Evolutionary conservation across 2,797 vertebrate species (phyloP).

Genomic region (Epinephelus awoara): DNA sequence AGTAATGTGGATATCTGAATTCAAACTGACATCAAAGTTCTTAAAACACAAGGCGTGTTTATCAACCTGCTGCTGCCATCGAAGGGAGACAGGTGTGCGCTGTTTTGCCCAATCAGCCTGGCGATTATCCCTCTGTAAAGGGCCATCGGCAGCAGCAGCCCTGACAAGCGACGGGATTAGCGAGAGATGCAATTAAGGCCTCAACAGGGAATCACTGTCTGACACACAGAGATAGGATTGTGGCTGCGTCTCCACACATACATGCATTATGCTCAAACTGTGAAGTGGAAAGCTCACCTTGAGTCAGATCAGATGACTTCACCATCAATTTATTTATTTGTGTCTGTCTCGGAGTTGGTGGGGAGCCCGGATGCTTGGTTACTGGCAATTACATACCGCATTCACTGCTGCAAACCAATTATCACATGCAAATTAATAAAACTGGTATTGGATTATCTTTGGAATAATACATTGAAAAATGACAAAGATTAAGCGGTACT

Average conservation of each 20-base stretch:
- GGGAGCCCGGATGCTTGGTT: constrained; percentile 46
- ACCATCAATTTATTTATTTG: constrained; percentile 61
- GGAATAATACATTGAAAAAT: constrained; percentile 60
- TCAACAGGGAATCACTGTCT: constrained; percentile 73
- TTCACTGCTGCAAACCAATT: constrained; percentile 71
- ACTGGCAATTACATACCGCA: constrained; percentile 62
- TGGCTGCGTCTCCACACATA: constrained; percentile 52
- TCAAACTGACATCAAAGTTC: constrained; percentile 45
- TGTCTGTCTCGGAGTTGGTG: constrained; percentile 42
- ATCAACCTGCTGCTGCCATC: constrained; percentile 53
- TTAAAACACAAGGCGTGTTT: constrained; percentile 49
- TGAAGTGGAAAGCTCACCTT: constrained; percentile 71
- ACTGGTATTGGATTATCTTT: constrained; percentile 64
- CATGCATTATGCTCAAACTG: constrained; percentile 58
- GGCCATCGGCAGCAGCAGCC: constrained; percentile 61
- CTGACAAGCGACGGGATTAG: constrained; percentile 79
- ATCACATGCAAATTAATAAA: constrained; percentile 80
- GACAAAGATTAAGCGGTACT: constrained; percentile 65
- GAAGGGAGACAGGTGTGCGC: constrained; percentile 71
- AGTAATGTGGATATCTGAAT: constrained; percentile 37
- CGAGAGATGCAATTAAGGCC: constrained; percentile 83
- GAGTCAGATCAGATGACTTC: constrained; percentile 62
- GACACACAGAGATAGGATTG: constrained; percentile 73
- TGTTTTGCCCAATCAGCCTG: constrained; percentile 73
- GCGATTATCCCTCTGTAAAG: constrained; percentile 75